Conservation (phyloP, 2,888 invertebrate species). For the Noctua janthe region DNA sequence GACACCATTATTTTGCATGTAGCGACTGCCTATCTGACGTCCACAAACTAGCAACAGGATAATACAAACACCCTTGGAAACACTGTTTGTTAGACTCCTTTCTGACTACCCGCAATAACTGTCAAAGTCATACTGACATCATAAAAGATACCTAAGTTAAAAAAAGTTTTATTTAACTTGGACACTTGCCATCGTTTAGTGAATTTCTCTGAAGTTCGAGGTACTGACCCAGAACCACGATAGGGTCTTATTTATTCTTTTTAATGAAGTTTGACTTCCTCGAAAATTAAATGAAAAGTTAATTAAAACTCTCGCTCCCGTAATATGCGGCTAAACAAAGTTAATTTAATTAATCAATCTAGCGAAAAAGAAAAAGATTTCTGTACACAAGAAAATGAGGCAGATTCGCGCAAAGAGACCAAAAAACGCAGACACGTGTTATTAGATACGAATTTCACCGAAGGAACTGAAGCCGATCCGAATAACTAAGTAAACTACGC, state of each 20-base stretch:
- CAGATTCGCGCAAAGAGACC: not conserved
- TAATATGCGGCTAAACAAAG: not conserved
- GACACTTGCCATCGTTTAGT: not conserved
- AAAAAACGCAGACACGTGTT: not conserved
- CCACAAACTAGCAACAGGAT: not conserved
- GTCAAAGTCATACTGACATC: too few species aligned
- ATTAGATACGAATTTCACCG: not conserved
- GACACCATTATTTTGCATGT: too few species aligned
- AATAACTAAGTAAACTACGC: not conserved
- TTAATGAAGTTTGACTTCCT: conserved; percentile 25
- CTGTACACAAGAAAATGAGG: not conserved
- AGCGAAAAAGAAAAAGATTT: not conserved
- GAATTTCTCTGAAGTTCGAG: not conserved
- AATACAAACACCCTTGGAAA: too few species aligned
- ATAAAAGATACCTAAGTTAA: not conserved
- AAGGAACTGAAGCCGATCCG: not conserved
- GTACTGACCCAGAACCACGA: not conserved
- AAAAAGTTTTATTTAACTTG: not conserved
- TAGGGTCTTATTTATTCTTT: conserved; percentile 13
- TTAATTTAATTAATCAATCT: conserved; percentile 18
- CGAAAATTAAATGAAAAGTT: conserved; percentile 24
- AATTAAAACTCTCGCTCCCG: conserved; percentile 21
- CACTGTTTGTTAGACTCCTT: not conserved
- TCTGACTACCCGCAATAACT: not conserved
- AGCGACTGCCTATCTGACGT: too few species aligned